Percentiles rank a stretch among this genome's conserved stretches.
phyloP scores from a whole-genome alignment of 2,113 vertebrate species.

The Euleptes europaea region DNA sequence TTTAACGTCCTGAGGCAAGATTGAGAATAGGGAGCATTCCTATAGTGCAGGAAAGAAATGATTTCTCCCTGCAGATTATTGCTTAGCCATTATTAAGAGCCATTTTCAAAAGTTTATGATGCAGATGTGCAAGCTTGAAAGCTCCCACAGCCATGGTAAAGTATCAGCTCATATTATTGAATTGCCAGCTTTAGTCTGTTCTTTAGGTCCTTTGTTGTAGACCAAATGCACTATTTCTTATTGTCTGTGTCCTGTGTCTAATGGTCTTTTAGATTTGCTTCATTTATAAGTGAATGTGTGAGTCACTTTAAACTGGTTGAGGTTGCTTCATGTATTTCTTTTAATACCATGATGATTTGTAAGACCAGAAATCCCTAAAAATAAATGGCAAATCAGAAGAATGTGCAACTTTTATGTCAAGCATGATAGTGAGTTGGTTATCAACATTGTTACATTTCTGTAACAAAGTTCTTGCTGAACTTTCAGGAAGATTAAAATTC shows the following conservation, averaged over 20 bases:
- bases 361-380: neutral
- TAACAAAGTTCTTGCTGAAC: neutral
- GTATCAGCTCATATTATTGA: slow-evolving; percentile 20
- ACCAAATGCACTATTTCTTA: slow-evolving; percentile 25
- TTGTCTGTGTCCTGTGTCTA: neutral
- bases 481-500: neutral
- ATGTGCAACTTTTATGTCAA: neutral
- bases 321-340: neutral
- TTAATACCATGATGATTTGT: neutral
- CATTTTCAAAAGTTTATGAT: slow-evolving; percentile 50
- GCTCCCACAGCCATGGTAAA: slow-evolving; percentile 29
- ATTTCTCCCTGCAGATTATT: slow-evolving; percentile 33
- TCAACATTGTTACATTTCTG: neutral
- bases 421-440: neutral
- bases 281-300: slow-evolving; percentile 12
- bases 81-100: slow-evolving; percentile 28
- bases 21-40: neutral
- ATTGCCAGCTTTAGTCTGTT: slow-evolving; percentile 16
- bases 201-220: slow-evolving; percentile 22
- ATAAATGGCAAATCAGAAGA: neutral
- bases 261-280: neutral
- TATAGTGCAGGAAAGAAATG: slow-evolving; percentile 20
- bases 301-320: neutral
- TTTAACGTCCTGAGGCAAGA: slow-evolving; percentile 34
- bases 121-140: slow-evolving; percentile 23